These are phyloP conservation scores for Spinus olivaceus DNA, from an alignment of 2,797 vertebrate genomes.

Conservation along the genomic window DNA sequence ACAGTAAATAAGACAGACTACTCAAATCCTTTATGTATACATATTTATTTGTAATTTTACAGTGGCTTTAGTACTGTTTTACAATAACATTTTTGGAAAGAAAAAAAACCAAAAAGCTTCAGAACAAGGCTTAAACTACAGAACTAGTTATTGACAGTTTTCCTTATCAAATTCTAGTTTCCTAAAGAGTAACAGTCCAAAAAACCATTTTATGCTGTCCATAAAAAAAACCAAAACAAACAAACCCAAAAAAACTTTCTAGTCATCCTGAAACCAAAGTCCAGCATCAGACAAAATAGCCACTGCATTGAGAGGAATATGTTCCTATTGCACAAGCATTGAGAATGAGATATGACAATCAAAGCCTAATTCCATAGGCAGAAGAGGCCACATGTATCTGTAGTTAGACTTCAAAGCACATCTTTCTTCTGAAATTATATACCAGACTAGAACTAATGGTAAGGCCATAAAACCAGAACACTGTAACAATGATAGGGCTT, in stretches of 20 bases:
- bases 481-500: slow-evolving; percentile 32
- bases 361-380: slow-evolving; percentile 43
- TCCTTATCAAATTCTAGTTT: slow-evolving; percentile 17
- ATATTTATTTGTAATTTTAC: slow-evolving; percentile 67
- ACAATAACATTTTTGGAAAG: background rate
- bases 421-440: slow-evolving; percentile 36
- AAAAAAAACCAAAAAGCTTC: background rate
- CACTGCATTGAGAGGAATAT: slow-evolving; percentile 35
- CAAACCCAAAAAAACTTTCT: background rate
- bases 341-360: slow-evolving; percentile 27
- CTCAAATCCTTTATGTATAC: slow-evolving; percentile 38
- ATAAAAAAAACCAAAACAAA: background rate
- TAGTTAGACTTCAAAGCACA: slow-evolving; percentile 42
- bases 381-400: slow-evolving; percentile 30
- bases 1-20: slow-evolving; percentile 9
- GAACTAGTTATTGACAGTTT: slow-evolving; percentile 26
- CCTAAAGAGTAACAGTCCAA: background rate
- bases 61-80: slow-evolving; percentile 60
- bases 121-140: slow-evolving; percentile 34
- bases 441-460: background rate
- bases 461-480: slow-evolving; percentile 51
- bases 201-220: background rate
- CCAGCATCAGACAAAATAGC: slow-evolving; percentile 44
- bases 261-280: slow-evolving; percentile 22
- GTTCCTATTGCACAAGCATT: slow-evolving; percentile 57